These are phyloP conservation scores for Tetraodon nigroviridis DNA, from an alignment of 2,113 vertebrate genomes.

Conservation along the genomic window DNA sequence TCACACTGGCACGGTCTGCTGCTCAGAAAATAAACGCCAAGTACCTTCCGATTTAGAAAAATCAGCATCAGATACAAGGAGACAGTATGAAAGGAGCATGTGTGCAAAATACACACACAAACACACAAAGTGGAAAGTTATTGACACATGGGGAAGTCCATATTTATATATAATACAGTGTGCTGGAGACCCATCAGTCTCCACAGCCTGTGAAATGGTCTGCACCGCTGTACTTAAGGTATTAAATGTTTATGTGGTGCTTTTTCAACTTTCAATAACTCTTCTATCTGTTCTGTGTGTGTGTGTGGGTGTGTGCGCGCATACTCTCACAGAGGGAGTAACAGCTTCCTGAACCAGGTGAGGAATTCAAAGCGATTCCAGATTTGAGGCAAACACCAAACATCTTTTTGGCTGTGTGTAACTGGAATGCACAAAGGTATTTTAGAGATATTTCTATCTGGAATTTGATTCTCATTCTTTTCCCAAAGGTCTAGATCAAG, in stretches of 20 bases:
- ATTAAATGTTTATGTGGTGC: slow-evolving; percentile 71
- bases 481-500: no score
- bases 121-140: slow-evolving; percentile 42
- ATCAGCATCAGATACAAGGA: no score
- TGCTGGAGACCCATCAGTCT: slow-evolving; percentile 59
- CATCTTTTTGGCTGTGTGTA: no score
- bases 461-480: no score
- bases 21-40: background rate
- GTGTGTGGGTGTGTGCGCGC: background rate
- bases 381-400: no score
- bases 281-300: slow-evolving; percentile 1
- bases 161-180: slow-evolving; percentile 73
- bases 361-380: slow-evolving; percentile 11
- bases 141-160: slow-evolving; percentile 64
- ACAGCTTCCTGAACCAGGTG: slow-evolving; percentile 6
- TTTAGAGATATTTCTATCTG: no score
- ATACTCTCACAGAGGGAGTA: slow-evolving; percentile 6
- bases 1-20: background rate
- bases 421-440: no score
- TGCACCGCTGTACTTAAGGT: slow-evolving; percentile 64
- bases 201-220: slow-evolving; percentile 51
- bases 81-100: no score
- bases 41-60: background rate
- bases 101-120: slow-evolving; percentile 17
- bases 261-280: slow-evolving; percentile 52